phyloP scores from a whole-genome alignment of 2,888 invertebrate species.

The Hyles lineata region DNA sequence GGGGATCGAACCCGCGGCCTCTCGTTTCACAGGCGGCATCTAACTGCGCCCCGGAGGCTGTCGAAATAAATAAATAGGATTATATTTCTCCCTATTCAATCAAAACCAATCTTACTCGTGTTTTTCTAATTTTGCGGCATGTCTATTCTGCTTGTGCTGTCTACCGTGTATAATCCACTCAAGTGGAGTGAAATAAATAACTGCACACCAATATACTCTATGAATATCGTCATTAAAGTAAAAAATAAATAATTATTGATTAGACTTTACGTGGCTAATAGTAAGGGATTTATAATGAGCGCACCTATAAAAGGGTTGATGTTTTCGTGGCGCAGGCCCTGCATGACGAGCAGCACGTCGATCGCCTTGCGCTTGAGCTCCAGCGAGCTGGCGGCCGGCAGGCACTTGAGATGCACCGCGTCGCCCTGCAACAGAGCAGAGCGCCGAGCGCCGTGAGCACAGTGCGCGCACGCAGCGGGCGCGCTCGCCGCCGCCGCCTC shows the following conservation, averaged over 20 bases:
- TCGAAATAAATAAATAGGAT: too few relatives aligned
- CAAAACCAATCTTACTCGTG: too few relatives aligned
- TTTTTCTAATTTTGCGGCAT: too few relatives aligned
- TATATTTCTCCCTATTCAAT: too few relatives aligned
- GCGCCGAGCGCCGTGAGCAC: background rate
- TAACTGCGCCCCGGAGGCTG: too few relatives aligned
- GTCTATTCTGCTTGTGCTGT: too few relatives aligned
- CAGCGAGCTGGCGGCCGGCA: conserved; percentile 85
- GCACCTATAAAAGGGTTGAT: conserved; percentile 92
- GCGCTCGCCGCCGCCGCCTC: conserved; percentile 43
- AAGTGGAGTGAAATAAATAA: too few relatives aligned
- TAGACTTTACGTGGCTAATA: background rate
- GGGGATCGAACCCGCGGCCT: too few relatives aligned
- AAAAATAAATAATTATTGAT: too few relatives aligned
- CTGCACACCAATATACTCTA: background rate
- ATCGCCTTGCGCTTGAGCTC: conserved; percentile 93
- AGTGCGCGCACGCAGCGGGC: background rate
- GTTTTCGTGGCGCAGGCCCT: conserved; percentile 95
- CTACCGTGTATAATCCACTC: too few relatives aligned
- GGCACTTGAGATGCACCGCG: conserved; percentile 93
- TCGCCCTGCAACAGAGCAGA: conserved; percentile 91
- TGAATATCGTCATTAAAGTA: too few relatives aligned
- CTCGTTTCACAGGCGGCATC: too few relatives aligned
- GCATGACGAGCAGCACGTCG: conserved; percentile 91
- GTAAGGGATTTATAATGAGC: background rate